Percentiles rank a stretch among this genome's conserved stretches.
These are phyloP conservation scores for Polypedilum vanderplanki DNA, from an alignment of 1,140 invertebrate species.

Conservation along the genomic window DNA sequence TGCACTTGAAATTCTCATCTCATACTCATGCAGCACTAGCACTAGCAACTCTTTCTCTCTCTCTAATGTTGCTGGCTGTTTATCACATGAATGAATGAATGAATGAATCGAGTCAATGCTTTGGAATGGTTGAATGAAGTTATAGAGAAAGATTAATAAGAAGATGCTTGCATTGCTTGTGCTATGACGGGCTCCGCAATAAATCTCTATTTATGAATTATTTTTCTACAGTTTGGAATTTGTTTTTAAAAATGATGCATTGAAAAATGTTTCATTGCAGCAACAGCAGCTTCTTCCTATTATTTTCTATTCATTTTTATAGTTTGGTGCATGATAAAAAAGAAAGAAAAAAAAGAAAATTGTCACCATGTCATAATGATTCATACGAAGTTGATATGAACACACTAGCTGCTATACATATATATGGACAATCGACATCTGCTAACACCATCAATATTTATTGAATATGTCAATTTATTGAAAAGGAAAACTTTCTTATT, in stretches of 20 bases:
- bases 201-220: slow-evolving; percentile 16
- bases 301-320: background rate
- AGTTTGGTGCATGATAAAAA: background rate
- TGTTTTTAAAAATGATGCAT: slow-evolving; percentile 27
- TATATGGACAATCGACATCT: slow-evolving; percentile 24
- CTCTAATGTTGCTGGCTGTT: background rate
- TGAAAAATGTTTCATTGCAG: background rate
- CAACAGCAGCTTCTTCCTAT: slow-evolving; percentile 16
- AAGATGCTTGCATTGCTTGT: no score
- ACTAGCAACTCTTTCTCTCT: background rate
- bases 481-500: background rate
- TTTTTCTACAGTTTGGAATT: background rate
- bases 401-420: background rate
- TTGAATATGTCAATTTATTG: slow-evolving; percentile 25
- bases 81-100: slow-evolving; percentile 18
- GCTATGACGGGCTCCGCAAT: background rate
- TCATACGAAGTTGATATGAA: background rate
- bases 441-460: slow-evolving; percentile 29
- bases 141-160: background rate
- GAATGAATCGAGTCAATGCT: no score
- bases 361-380: slow-evolving; percentile 28
- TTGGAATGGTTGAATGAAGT: background rate
- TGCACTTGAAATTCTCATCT: background rate
- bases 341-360: no score
- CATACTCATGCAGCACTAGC: slow-evolving; percentile 6